Evolutionary conservation across 37 sponge, comb jelly and placozoan species (phyloP).

Genomic region (Geodia barretti): DNA sequence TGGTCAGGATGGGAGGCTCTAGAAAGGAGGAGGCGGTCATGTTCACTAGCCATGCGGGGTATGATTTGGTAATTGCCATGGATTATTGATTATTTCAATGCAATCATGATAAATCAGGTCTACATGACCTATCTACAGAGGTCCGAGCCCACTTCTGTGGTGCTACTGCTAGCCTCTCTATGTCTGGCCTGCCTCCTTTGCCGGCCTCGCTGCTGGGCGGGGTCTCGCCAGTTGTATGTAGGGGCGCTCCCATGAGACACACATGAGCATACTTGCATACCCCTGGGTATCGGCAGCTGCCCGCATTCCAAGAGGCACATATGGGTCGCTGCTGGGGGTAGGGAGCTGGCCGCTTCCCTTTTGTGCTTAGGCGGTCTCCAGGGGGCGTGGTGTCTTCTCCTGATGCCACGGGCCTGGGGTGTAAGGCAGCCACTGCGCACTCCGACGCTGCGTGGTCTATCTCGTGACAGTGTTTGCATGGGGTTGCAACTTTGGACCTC

Average conservation of each 20-base stretch:
- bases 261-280: not conserved
- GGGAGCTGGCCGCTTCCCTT: not conserved
- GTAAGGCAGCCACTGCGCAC: not conserved
- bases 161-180: no score
- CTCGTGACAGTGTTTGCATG: conserved; percentile 8
- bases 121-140: no score
- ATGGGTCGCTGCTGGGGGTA: not conserved
- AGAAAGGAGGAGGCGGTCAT: no score
- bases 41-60: no score
- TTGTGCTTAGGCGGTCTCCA: not conserved
- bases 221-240: no score
- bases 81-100: no score
- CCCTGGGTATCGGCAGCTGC: not conserved
- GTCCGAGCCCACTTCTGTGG: no score
- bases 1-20: not conserved
- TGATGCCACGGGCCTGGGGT: not conserved
- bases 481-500: not conserved
- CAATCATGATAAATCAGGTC: no score
- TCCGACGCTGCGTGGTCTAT: not conserved
- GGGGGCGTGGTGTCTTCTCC: not conserved
- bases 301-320: not conserved
- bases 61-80: no score
- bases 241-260: no score
- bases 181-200: no score
- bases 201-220: no score